phyloP scores from a whole-genome alignment of 2,113 vertebrate species.

The Scytalopus superciliaris region DNA sequence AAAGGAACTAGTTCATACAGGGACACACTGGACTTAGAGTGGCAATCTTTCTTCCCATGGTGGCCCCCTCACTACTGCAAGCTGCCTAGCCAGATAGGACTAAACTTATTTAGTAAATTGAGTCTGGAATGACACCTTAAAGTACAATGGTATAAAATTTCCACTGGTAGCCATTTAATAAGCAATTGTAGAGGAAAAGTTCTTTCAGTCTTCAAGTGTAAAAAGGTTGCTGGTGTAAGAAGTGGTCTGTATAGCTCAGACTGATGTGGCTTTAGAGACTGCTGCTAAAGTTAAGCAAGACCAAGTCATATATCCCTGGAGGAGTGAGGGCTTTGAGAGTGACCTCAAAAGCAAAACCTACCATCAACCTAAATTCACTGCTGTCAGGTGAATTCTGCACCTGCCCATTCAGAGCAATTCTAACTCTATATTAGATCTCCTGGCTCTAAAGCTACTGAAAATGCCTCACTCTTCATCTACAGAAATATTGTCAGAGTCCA shows the following conservation, averaged over 20 bases:
- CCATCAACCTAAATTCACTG: background rate
- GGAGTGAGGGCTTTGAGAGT: background rate
- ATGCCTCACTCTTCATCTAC: background rate
- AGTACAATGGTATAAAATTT: background rate
- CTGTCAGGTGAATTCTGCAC: background rate
- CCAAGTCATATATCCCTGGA: background rate
- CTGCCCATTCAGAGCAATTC: background rate
- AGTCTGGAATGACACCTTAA: background rate
- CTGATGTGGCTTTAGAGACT: background rate
- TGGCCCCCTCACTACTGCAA: background rate
- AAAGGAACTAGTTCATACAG: background rate
- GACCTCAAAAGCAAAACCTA: background rate
- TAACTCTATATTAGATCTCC: background rate
- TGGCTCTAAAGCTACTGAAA: background rate
- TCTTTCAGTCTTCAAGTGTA: background rate
- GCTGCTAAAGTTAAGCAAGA: background rate
- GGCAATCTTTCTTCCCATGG: background rate
- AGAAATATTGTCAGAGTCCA: background rate
- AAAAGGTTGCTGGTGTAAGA: background rate
- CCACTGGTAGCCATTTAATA: background rate
- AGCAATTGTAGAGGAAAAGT: background rate
- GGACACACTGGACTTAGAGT: background rate
- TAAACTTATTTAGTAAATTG: background rate
- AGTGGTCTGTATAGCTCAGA: background rate
- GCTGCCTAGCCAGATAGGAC: background rate